phyloP scores from a whole-genome alignment of 2,113 vertebrate species.

The Myotis davidii region DNA sequence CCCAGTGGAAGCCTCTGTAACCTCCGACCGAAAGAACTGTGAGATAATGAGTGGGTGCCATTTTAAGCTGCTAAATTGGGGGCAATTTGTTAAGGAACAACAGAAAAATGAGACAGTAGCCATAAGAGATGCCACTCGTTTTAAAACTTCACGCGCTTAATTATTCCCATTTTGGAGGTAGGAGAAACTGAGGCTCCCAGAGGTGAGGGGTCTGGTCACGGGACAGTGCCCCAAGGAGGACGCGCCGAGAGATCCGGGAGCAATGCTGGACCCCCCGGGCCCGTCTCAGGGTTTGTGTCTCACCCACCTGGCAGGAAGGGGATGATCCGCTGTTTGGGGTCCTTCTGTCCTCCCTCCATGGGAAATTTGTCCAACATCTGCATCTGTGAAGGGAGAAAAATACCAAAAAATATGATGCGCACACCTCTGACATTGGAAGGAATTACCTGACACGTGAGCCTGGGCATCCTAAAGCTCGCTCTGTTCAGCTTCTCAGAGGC shows the following conservation, averaged over 20 bases:
- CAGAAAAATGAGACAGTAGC: not conserved
- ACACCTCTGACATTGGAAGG: not conserved
- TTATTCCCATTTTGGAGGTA: not conserved
- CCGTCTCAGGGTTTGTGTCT: fast-evolving
- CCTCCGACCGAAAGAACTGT: not conserved
- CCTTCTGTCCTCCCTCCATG: conserved; percentile 98
- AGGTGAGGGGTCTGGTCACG: not conserved
- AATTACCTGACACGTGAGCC: not conserved
- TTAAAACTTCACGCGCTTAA: not conserved
- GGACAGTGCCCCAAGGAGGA: not conserved
- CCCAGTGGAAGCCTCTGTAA: not conserved
- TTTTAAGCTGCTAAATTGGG: not conserved
- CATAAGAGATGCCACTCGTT: not conserved
- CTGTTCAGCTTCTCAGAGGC: not conserved
- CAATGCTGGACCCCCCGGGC: fast-evolving
- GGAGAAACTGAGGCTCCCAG: not conserved
- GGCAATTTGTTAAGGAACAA: not conserved
- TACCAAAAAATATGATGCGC: not conserved
- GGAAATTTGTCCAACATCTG: conserved; percentile 99
- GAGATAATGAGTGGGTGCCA: not conserved
- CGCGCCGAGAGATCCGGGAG: not conserved
- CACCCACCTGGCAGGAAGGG: conserved; percentile 96
- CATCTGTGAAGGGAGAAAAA: conserved; percentile 88
- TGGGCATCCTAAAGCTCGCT: not conserved
- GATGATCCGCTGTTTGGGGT: conserved; percentile 98